Evolutionary conservation across 2,113 vertebrate genomes (phyloP).

Genomic region (Rhinolophus sinicus): DNA sequence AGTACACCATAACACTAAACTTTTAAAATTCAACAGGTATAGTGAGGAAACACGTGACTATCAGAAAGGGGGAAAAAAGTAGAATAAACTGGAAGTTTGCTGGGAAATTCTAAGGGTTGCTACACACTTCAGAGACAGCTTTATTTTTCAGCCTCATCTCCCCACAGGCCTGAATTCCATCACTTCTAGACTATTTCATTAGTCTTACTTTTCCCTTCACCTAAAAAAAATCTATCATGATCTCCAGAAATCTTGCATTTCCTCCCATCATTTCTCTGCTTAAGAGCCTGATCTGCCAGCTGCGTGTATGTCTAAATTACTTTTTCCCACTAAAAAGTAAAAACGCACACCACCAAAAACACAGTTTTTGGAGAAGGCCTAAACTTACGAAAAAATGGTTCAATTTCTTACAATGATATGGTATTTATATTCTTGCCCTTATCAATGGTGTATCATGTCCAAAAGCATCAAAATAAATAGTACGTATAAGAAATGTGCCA

Average conservation of each 20-base stretch:
- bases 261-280: neutral
- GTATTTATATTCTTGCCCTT: neutral
- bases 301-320: neutral
- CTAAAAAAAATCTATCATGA: neutral
- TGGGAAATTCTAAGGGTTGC: neutral
- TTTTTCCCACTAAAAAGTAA: neutral
- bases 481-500: neutral
- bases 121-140: neutral
- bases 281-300: neutral
- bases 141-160: neutral
- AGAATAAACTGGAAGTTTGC: neutral
- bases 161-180: neutral
- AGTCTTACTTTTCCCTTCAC: neutral
- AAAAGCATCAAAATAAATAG: neutral
- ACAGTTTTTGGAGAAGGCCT: neutral
- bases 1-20: neutral
- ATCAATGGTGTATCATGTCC: too few species aligned
- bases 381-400: neutral
- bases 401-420: neutral
- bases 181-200: neutral
- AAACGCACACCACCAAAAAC: neutral
- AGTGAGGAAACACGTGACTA: neutral
- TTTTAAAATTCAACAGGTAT: neutral
- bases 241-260: conserved; percentile 6
- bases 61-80: neutral